Percentiles rank a stretch among this genome's conserved stretches.
These are phyloP conservation scores for Morus bassanus DNA, from an alignment of 2,797 vertebrate genomes.

Conservation along the genomic window DNA sequence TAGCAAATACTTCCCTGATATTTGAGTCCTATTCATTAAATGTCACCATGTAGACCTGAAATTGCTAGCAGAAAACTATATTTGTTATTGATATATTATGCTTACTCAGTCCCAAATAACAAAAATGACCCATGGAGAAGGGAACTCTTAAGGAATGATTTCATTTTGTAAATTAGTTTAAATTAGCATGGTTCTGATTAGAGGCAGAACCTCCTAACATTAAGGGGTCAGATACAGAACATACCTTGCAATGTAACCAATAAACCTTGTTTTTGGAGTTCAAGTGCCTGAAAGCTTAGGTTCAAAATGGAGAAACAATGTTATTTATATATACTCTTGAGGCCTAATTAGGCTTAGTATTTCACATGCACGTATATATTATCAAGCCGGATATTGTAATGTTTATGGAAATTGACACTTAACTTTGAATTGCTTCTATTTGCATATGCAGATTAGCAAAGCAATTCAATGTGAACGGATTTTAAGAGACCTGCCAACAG, in stretches of 20 bases:
- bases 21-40: background rate
- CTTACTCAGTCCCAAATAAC: background rate
- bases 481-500: slow-evolving; percentile 37
- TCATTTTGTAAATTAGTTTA: slow-evolving; percentile 3
- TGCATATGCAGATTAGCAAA: slow-evolving; percentile 59
- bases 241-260: background rate
- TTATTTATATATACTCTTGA: slow-evolving; percentile 60
- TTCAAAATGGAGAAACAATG: slow-evolving; percentile 31
- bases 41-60: background rate
- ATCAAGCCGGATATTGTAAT: slow-evolving; percentile 49
- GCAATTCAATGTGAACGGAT: slow-evolving; percentile 1
- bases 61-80: background rate
- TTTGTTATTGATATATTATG: background rate
- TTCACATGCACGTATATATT: slow-evolving; percentile 19
- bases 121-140: background rate
- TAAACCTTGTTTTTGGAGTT: slow-evolving; percentile 3
- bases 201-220: background rate
- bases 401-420: slow-evolving; percentile 69
- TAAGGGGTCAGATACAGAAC: background rate
- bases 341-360: slow-evolving; percentile 59
- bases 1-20: background rate
- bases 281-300: slow-evolving; percentile 31
- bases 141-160: background rate
- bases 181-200: background rate
- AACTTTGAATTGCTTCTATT: slow-evolving; percentile 64